These are phyloP conservation scores for Philaethria dido DNA, from an alignment of 2,888 invertebrate species.

Conservation along the genomic window DNA sequence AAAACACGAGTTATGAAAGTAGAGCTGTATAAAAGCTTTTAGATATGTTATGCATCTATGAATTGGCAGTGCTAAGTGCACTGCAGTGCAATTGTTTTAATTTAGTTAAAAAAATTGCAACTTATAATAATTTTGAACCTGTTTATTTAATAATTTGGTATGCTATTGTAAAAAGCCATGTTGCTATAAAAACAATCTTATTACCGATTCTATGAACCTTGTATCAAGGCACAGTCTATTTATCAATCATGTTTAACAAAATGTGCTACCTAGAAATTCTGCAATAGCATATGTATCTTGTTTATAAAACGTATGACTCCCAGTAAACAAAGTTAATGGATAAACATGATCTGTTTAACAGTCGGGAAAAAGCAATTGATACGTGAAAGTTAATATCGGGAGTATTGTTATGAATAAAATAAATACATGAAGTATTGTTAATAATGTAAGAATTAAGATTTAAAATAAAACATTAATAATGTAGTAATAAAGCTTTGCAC, in stretches of 20 bases:
- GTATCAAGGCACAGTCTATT: not conserved
- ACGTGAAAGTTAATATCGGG: not conserved
- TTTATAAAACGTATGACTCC: slow-evolving; percentile 33
- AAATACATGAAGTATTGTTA: too few relatives aligned
- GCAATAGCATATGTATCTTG: slow-evolving; percentile 44
- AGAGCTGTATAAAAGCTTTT: not conserved
- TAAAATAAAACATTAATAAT: too few relatives aligned
- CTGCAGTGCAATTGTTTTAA: not conserved
- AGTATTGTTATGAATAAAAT: not conserved
- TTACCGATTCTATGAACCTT: not conserved
- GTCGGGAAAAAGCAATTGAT: slow-evolving; percentile 30
- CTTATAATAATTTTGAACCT: too few relatives aligned
- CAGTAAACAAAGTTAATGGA: slow-evolving; percentile 56
- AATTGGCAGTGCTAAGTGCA: not conserved
- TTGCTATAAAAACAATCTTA: not conserved
- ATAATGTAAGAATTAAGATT: too few relatives aligned
- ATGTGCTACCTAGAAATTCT: slow-evolving; percentile 5
- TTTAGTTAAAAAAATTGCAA: not conserved
- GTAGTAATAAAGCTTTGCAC: too few relatives aligned
- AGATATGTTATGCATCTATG: not conserved
- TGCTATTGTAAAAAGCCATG: not conserved
- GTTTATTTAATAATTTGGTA: too few relatives aligned
- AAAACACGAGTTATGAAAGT: not conserved
- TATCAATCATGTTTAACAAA: not conserved
- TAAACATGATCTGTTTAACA: slow-evolving; percentile 45